phyloP scores from a whole-genome alignment of 2,888 invertebrate species.

The Drosophila mimetica region DNA sequence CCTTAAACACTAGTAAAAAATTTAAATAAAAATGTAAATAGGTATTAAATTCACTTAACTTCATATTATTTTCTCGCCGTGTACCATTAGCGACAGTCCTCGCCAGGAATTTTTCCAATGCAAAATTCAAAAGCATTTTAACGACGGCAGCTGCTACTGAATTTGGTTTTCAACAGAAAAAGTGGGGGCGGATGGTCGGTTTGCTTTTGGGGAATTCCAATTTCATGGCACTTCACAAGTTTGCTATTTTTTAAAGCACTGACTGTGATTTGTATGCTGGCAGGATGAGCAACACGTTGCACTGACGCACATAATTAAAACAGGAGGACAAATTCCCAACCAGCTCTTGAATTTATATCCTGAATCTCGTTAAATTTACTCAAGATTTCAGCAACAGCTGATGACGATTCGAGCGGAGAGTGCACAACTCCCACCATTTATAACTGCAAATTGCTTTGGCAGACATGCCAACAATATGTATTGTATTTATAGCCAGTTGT shows the following conservation, averaged over 20 bases:
- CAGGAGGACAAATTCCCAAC: constrained; percentile 1
- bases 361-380: constrained; percentile 15
- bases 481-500: constrained; percentile 66
- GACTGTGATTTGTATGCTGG: constrained; percentile 57
- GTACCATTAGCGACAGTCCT: constrained; percentile 50
- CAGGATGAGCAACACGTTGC: constrained; percentile 70
- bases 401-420: constrained; percentile 54
- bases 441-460: constrained; percentile 49
- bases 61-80: constrained; percentile 12
- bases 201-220: constrained; percentile 8
- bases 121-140: constrained; percentile 72
- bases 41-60: no score
- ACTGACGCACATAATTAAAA: constrained; percentile 71
- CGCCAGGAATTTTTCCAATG: constrained; percentile 34
- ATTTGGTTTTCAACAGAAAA: neutral
- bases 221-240: constrained; percentile 55
- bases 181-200: no score
- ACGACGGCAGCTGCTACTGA: constrained; percentile 66
- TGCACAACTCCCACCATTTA: constrained; percentile 48
- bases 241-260: constrained; percentile 41
- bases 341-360: neutral
- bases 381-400: constrained; percentile 63
- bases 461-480: constrained; percentile 77
- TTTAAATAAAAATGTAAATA: no score
- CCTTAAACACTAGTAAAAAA: no score